Base-by-base conservation (phyloP, 2,888 invertebrate species). In the Sturmia bella region DNA sequence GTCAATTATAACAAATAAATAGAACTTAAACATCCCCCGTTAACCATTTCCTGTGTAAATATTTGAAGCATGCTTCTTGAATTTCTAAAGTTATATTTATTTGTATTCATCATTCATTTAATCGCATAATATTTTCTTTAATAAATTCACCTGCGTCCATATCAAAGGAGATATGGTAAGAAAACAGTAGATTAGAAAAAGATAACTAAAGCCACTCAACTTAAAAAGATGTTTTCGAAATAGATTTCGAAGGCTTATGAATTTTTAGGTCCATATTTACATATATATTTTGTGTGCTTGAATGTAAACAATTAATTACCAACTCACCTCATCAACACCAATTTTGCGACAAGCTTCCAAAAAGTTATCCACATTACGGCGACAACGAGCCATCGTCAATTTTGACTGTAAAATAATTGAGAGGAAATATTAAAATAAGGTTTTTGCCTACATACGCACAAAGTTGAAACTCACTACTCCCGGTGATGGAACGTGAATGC, bases 361-460 rank as follows among this genome's bases (percentile, higher is more conserved):
- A 89, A 98, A 98, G 92, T 98, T 98, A 90, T 98, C 98, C 32
- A 98, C 98, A 90, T 98, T 98, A 88, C 97, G 93, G 87, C 98
- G 93, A 92, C 98, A 98, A 87, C 98, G 94, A 50, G 98, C 97
- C 95, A 97, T 96, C n/a, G 98, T 96, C 85, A 98, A 91, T 91
- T 98, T 98, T 43, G 98, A 97, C 98, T 98, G 96, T 96, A 97
- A 93, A n/a, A 27, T 66, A 82, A 52, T 32, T 12, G 24, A 39
- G n/a, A 37, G 59, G 0, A 0, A 56, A 54, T 37, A 39, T 27
- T 68, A 32, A 66, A 32, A 43, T 59, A 0, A 69, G 43, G 32
- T 13, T 52, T 24, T 5, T 17, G n/a, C n/a, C n/a, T n/a, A n/a
- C n/a, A n/a, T 32, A 32, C 9, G 1, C 1, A 32, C 7, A 32